Percentiles rank a stretch among this genome's conserved stretches.
Evolutionary conservation across 2,888 invertebrate species (phyloP).

Genomic region (Drosophila prostipennis): DNA sequence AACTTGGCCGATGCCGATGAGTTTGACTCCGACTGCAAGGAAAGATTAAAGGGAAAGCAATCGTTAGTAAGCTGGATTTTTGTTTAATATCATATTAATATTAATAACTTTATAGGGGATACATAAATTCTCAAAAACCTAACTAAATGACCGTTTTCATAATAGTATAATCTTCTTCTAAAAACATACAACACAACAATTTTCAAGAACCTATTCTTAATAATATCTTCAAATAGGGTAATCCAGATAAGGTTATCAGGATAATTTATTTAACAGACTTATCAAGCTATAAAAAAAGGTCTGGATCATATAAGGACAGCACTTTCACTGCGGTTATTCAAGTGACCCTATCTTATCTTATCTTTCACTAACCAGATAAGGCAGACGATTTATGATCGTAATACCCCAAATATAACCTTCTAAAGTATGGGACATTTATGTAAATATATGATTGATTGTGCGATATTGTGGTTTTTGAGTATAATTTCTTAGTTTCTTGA

Average conservation of each 20-base stretch:
- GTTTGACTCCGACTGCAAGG: constrained; percentile 78
- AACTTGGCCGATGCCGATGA: constrained; percentile 82
- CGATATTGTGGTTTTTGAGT: background rate
- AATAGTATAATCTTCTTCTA: background rate
- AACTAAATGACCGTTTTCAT: too few species aligned
- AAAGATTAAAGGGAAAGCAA: background rate
- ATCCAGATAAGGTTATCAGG: constrained; percentile 41
- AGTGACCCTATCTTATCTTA: constrained; percentile 46
- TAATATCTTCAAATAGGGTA: constrained; percentile 21
- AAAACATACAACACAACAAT: background rate
- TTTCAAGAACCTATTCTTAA: background rate
- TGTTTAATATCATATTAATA: too few species aligned
- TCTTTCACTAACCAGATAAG: constrained; percentile 24
- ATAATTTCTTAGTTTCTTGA: background rate
- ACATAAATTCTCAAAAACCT: too few species aligned
- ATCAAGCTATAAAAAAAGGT: constrained; percentile 22
- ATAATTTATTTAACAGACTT: constrained; percentile 16
- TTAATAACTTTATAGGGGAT: too few species aligned
- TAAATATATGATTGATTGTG: background rate
- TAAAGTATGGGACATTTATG: constrained; percentile 1
- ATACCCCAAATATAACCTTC: background rate
- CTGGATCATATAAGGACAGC: background rate
- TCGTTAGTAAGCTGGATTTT: too few species aligned
- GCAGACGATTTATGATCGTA: constrained; percentile 13
- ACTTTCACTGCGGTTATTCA: constrained; percentile 22